Evolutionary conservation across 2,113 vertebrate genomes (phyloP), one percentile per base, ranked within the genome.

Genomic region (Aphelocoma coerulescens): DNA sequence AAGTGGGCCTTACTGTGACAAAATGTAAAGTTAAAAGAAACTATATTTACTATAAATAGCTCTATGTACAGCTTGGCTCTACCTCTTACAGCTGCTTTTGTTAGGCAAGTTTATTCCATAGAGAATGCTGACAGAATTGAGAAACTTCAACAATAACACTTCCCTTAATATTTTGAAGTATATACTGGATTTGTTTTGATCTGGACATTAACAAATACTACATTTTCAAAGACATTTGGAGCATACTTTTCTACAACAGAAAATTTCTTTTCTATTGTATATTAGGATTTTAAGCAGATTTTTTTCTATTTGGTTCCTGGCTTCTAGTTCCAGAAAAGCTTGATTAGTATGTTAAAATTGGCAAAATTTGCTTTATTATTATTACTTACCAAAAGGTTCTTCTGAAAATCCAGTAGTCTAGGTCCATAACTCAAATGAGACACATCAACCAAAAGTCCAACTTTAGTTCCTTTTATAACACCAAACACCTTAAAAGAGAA

Each of bases 401-500:
- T 96, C 58, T 98, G 97, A 74, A 99, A 98, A 71, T 98, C 97
- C 12, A 97, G 32, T 33, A 95, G 92, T 68, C 92, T 94, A 35
- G 96, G 65, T 62, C 93, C 75, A 10, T 88, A 95, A 94, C 78
- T 96, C 14, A 90, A 10, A 22, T 94, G 88, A 18, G 98, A 98
- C 6, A 92, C 68, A 69, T 98, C 97, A 28, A 98, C 41, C 39
- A 98, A 51, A 85, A 99, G 32, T 18, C 97, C 98, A 4, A 98
- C 96, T 85, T 92, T 96, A 66, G 88, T 74, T 43, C 98, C 98
- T 76, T 94, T 96, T 95, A 99, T 91, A 85, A 98, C 67, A 12
- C 98, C 98, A 33, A 99, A 99, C 32, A 97, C 96, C 98, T 99
- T 75, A 55, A 66, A 96, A 91, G 61, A 86, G 51, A 85, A 55